Evolutionary conservation across 2,113 vertebrate genomes (phyloP).

Genomic region (Osmerus mordax): DNA sequence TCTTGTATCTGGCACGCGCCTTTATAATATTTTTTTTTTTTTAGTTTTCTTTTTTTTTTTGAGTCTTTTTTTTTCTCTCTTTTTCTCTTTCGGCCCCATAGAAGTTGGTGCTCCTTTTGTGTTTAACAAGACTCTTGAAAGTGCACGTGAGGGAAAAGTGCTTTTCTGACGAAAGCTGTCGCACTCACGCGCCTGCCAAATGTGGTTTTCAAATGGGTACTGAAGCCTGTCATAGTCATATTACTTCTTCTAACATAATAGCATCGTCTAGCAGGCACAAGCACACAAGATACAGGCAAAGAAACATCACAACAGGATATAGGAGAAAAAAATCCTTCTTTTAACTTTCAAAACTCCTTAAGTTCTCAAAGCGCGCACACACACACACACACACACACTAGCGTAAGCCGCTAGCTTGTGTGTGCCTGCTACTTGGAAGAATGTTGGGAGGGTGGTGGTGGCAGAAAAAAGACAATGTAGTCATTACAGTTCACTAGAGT

Average conservation of each 20-base stretch:
- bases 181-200: slow-evolving; percentile 61
- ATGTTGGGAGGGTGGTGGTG: slow-evolving; percentile 31
- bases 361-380: slow-evolving; percentile 70
- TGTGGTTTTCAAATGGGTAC: slow-evolving; percentile 63
- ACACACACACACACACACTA: slow-evolving; percentile 41
- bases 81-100: slow-evolving; percentile 48
- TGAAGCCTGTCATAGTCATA: slow-evolving; percentile 71
- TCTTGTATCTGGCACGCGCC: slow-evolving; percentile 63
- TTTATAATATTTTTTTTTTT: slow-evolving; percentile 51
- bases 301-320: slow-evolving; percentile 74
- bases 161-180: slow-evolving; percentile 70
- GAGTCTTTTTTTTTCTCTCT: slow-evolving; percentile 13
- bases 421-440: slow-evolving; percentile 61
- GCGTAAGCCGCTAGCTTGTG: slow-evolving; percentile 65
- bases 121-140: slow-evolving; percentile 78
- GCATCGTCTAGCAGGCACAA: slow-evolving; percentile 65
- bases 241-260: slow-evolving; percentile 70
- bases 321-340: slow-evolving; percentile 70
- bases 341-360: slow-evolving; percentile 79
- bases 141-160: slow-evolving; percentile 70
- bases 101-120: slow-evolving; percentile 70
- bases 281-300: slow-evolving; percentile 66
- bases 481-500: slow-evolving; percentile 73
- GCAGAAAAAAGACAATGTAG: slow-evolving; percentile 67
- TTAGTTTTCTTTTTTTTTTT: not conserved